phyloP scores from a whole-genome alignment of 2,888 invertebrate genomes.

The Heliconius erato region DNA sequence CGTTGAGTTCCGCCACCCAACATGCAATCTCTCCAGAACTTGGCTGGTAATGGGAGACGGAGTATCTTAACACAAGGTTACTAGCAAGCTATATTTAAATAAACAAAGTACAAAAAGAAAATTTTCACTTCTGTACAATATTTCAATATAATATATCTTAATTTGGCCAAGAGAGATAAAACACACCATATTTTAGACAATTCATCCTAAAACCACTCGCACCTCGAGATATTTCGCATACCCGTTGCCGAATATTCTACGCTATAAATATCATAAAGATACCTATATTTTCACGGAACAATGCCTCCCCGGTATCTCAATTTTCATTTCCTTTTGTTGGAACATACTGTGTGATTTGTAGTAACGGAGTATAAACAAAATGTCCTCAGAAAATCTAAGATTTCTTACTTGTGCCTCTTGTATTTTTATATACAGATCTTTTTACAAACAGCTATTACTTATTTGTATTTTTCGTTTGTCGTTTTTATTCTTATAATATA shows the following conservation, averaged over 20 bases:
- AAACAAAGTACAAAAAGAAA: neutral
- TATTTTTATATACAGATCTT: neutral
- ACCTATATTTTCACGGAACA: conserved; percentile 83
- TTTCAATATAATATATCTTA: conserved; percentile 5
- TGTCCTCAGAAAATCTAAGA: conserved; percentile 18
- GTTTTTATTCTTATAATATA: neutral
- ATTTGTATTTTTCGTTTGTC: neutral
- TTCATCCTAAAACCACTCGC: conserved; percentile 70
- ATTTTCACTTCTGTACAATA: neutral
- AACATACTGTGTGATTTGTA: conserved; percentile 85
- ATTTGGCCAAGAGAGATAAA: conserved; percentile 7
- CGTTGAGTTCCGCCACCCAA: too few species aligned
- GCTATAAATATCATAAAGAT: conserved; percentile 82
- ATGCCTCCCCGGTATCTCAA: conserved; percentile 84
- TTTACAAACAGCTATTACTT: neutral
- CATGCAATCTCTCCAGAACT: too few species aligned
- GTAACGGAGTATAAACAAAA: conserved; percentile 82
- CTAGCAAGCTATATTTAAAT: neutral
- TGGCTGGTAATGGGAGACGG: neutral
- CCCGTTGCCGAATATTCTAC: conserved; percentile 78
- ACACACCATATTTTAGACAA: conserved; percentile 25
- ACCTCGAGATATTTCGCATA: conserved; percentile 77
- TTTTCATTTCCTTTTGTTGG: conserved; percentile 83
- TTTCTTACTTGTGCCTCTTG: neutral
- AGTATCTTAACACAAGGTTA: neutral